Base-by-base conservation (phyloP, 53 echinoderm and acorn worm species). In the Crossaster papposus region DNA sequence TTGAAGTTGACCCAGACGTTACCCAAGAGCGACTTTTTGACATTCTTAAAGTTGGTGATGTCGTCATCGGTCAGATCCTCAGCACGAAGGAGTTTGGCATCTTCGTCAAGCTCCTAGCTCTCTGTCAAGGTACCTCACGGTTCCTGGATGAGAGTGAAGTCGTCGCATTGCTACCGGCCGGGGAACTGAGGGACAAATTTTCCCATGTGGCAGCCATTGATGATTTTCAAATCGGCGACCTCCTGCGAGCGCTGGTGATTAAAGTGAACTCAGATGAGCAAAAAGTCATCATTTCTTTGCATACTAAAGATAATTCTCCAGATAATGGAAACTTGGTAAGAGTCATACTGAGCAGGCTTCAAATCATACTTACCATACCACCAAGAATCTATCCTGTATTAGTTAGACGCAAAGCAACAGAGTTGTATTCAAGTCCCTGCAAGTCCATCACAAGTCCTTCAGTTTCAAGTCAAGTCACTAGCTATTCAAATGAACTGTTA, bases 61-160 rank as follows among this genome's bases (percentile, higher is more conserved):
- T 95, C 34, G 89, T 95, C 58, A 80, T 84, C 33, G 96, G 95
- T 4, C 91, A 81, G 14, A 89, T 97, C 63, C 83, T 95, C 68
- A 94, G 90, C 78, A 89, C 94, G 73, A 95, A 95, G 72, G 94
- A 95, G 28, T 97, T 97, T 89, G 97, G 97, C 65, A 83, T 97
- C 80, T 97, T 97, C 50, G 90, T 95, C 18, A 91, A 90, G 35
- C 92, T 97, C 38, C 68, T 94, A 58, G 91, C 93, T 29, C 54
- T 95, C 32, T 95, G 93, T 62, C 88, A 87, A 52, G 79, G 92
- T 13, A 72, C 89, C 7, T 62, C 64, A 3, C 65, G 89, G 23
- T 95, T 90, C 77, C 81, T 94, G 36, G 93, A 93, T 36, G 91
- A 92, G 32, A 93, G 92, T 26, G 95, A 96, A 22, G 87, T 91